A percentile compares a stretch with the other conserved stretches of the same genome.
Conservation (phyloP, 1,140 invertebrate genomes). For the Megathymus violae region DNA sequence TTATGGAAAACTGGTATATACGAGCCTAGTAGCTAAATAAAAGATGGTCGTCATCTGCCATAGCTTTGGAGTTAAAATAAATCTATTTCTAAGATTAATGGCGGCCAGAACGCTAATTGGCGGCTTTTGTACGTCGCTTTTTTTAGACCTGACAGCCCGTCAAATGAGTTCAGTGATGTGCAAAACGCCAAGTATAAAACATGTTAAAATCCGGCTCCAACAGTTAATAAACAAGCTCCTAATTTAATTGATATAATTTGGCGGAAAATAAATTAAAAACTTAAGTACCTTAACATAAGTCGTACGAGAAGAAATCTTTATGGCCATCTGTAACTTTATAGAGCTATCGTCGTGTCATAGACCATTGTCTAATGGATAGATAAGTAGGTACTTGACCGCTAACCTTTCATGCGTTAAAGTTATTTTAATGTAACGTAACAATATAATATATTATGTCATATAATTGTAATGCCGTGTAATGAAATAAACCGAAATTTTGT, state of each 20-base stretch:
- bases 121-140: slow-evolving; percentile 20
- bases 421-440: too few species aligned
- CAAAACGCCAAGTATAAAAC: slow-evolving; percentile 16
- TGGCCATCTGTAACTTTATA: too few species aligned
- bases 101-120: slow-evolving; percentile 24
- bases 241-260: slow-evolving; percentile 13
- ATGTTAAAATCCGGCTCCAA: background rate
- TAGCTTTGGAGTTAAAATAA: slow-evolving; percentile 22
- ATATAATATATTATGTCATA: too few species aligned
- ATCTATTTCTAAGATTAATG: slow-evolving; percentile 31
- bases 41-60: slow-evolving; percentile 8
- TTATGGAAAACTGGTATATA: slow-evolving; percentile 5
- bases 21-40: slow-evolving; percentile 6
- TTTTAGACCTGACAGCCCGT: slow-evolving; percentile 22
- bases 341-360: too few species aligned
- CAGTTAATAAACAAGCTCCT: slow-evolving; percentile 2
- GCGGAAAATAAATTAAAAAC: background rate
- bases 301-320: too few species aligned
- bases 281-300: too few species aligned
- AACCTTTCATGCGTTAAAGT: too few species aligned
- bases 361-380: too few species aligned
- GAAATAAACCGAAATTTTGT: too few species aligned
- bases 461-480: too few species aligned
- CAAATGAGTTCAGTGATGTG: slow-evolving; percentile 19
- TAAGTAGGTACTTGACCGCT: too few species aligned